Conservation (phyloP, 2,888 invertebrate genomes). For the Drosophila demipolita region DNA sequence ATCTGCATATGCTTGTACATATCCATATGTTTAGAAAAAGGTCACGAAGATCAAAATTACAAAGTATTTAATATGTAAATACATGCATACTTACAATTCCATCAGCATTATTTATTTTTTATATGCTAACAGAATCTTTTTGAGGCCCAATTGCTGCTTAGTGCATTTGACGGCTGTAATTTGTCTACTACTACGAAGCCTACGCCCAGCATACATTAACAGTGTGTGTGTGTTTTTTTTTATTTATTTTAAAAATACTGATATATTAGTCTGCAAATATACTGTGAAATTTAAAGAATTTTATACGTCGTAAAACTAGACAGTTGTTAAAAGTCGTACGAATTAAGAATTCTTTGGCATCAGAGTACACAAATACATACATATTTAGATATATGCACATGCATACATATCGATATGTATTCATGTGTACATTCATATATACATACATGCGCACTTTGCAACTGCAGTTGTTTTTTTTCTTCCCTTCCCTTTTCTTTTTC, state of each 20-base stretch:
- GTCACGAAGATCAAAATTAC: not conserved
- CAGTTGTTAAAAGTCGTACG: not conserved
- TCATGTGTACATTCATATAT: conserved; percentile 9
- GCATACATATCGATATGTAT: conserved; percentile 10
- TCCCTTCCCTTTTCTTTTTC: not conserved
- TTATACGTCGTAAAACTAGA: not conserved
- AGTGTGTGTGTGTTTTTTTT: not conserved
- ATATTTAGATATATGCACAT: conserved; percentile 3
- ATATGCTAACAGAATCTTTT: not conserved
- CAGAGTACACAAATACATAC: not conserved
- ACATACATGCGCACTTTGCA: conserved; percentile 28
- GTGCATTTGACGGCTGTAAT: not conserved
- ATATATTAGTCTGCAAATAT: not conserved
- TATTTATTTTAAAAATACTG: not conserved
- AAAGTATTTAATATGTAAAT: not conserved
- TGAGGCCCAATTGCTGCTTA: not conserved
- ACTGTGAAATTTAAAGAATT: not conserved
- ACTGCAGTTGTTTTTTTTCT: conserved; percentile 9
- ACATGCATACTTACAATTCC: not conserved
- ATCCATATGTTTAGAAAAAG: not conserved
- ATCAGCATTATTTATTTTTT: not conserved
- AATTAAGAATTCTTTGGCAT: not conserved
- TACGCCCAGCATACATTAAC: conserved; percentile 14
- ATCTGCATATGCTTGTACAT: not conserved
- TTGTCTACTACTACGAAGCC: conserved; percentile 1